Evolutionary conservation across 2,797 vertebrate genomes (phyloP).

Genomic region (Phalanger gymnotis): DNA sequence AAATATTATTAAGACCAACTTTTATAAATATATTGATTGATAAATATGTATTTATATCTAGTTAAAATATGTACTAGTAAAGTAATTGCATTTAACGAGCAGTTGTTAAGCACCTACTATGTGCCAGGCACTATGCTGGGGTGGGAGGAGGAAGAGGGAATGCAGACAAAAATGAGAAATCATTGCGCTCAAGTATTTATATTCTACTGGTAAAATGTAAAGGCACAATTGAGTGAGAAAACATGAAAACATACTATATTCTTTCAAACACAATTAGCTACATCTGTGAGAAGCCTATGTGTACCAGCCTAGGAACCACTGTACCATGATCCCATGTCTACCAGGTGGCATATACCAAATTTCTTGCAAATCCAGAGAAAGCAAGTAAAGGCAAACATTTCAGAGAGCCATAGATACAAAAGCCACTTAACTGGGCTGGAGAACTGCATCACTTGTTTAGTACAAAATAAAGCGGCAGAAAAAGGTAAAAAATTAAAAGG

Average conservation of each 20-base stretch:
- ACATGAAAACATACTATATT: not conserved
- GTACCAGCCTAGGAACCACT: not conserved
- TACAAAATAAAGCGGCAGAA: constrained; percentile 47
- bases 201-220: not conserved
- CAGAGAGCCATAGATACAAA: not conserved
- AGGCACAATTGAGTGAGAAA: constrained; percentile 6
- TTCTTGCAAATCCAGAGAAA: not conserved
- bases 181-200: not conserved
- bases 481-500: constrained; percentile 30
- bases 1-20: not conserved
- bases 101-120: not conserved
- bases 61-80: not conserved
- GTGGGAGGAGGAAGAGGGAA: not conserved
- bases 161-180: not conserved
- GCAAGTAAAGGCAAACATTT: not conserved
- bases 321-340: not conserved
- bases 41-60: not conserved
- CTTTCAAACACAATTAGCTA: not conserved
- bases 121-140: not conserved
- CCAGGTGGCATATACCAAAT: not conserved
- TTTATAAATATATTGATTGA: constrained; percentile 24
- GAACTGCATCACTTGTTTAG: not conserved
- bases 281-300: not conserved
- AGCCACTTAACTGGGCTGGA: constrained; percentile 5
- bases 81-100: not conserved